phyloP scores from a whole-genome alignment of 2,888 invertebrate species.

The Parelbella ahira region DNA sequence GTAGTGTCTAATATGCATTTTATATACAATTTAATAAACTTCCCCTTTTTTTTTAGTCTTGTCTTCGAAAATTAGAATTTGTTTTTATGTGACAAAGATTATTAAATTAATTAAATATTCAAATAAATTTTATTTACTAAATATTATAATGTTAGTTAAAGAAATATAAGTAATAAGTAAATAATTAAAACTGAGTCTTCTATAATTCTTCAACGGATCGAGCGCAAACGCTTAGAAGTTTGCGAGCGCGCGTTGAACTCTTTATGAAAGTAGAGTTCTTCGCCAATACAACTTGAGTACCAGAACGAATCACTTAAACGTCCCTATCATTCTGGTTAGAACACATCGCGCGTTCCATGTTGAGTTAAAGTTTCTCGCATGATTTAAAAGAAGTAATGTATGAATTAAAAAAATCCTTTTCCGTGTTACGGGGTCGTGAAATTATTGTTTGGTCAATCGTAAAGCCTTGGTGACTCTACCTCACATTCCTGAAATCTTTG shows the following conservation, averaged over 20 bases:
- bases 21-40: no score
- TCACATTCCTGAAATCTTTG: constrained; percentile 28
- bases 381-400: constrained; percentile 15
- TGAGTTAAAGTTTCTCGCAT: constrained; percentile 7
- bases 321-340: constrained; percentile 5
- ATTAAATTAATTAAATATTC: no score
- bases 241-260: constrained; percentile 69
- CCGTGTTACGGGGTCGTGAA: constrained; percentile 10
- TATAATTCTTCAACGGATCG: constrained; percentile 2
- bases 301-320: constrained; percentile 1
- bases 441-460: constrained; percentile 25
- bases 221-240: constrained; percentile 26
- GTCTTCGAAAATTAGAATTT: no score
- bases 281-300: constrained; percentile 13
- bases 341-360: constrained; percentile 12
- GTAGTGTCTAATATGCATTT: no score
- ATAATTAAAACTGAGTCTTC: background rate
- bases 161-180: no score
- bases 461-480: constrained; percentile 27
- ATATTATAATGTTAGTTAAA: no score
- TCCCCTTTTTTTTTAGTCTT: no score
- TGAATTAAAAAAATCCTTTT: constrained; percentile 9
- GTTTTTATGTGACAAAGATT: no score
- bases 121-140: no score
- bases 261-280: constrained; percentile 55